phyloP scores from a whole-genome alignment of 2,888 invertebrate species.

The Allolobophora icterica region DNA sequence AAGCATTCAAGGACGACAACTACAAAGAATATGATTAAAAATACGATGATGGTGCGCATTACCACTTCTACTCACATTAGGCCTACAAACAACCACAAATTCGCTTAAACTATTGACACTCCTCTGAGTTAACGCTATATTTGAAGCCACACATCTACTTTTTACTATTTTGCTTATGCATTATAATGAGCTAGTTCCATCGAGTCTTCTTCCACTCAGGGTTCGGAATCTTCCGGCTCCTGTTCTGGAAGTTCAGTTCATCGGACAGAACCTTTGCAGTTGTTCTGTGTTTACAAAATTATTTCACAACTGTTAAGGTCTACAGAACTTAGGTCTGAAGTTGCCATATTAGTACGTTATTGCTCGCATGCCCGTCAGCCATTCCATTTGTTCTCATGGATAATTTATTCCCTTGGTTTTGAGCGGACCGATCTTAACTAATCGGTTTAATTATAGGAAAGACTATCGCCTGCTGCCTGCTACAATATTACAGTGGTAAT shows the following conservation, averaged over 20 bases:
- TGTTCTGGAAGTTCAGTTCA: neutral
- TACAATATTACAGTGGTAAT: neutral
- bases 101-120: too few relatives aligned
- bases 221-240: neutral
- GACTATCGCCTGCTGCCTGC: neutral
- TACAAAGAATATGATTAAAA: neutral
- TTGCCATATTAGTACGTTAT: too few relatives aligned
- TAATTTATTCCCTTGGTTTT: too few relatives aligned
- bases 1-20: conserved; percentile 33
- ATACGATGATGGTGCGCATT: neutral
- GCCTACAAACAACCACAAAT: neutral
- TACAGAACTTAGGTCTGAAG: too few relatives aligned
- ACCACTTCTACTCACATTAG: neutral
- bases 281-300: too few relatives aligned
- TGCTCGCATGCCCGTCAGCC: too few relatives aligned
- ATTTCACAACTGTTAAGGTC: too few relatives aligned
- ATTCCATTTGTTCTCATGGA: too few relatives aligned
- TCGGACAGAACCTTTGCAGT: neutral
- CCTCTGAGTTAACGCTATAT: too few relatives aligned
- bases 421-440: too few relatives aligned
- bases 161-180: neutral
- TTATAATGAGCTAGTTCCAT: neutral
- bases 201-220: neutral
- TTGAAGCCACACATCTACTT: neutral
- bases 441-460: too few relatives aligned